Evolutionary conservation across 2,113 vertebrate species (phyloP), one percentile per base, ranked within the genome.

Genomic region (Micronisus gabar): DNA sequence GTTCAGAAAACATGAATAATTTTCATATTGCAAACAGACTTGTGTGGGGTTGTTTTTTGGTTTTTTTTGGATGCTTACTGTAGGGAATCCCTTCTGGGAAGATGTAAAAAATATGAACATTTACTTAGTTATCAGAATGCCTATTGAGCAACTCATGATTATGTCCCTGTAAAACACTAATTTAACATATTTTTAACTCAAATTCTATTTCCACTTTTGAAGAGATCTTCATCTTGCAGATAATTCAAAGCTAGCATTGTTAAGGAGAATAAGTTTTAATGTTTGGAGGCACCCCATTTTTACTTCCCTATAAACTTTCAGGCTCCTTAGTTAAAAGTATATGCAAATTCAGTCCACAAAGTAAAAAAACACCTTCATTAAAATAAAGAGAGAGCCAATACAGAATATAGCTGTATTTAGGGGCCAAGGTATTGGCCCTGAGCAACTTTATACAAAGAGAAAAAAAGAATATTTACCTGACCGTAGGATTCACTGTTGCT

Each of bases 401-500:
- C 7, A 79, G 65, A 72, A n/a, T 15, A 40, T 0, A 73, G 7
- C 48, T 68, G 1, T 22, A 29, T 56, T 68, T 6, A 63, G 29
- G 9, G 55, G 2, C 8, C 6, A 74, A 30, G 6, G 11, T 62
- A 65, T 5, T 78, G 7, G 25, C 9, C 40, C 13, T 86, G 19
- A 73, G 21, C 6, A 92, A 17, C 1, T 62, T 41, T 63, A 38
- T 11, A n/a, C 4, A 41, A 53, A 83, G 6, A 16, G 8, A 10
- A 41, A 55, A 66, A 52, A 23, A 43, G 13, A 25, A 2, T 34
- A 23, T 56, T 78, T 87, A 96, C 96, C 94, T 94, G 96, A 55
- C 91, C 86, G 4, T 97, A 94, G 34, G 96, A 96, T 81, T 93
- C 96, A 75, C 76, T 71, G 55, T 36, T 80, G 34, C 93, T 45